phyloP scores from a whole-genome alignment of 2,797 vertebrate genomes.

The Thamnophis elegans region DNA sequence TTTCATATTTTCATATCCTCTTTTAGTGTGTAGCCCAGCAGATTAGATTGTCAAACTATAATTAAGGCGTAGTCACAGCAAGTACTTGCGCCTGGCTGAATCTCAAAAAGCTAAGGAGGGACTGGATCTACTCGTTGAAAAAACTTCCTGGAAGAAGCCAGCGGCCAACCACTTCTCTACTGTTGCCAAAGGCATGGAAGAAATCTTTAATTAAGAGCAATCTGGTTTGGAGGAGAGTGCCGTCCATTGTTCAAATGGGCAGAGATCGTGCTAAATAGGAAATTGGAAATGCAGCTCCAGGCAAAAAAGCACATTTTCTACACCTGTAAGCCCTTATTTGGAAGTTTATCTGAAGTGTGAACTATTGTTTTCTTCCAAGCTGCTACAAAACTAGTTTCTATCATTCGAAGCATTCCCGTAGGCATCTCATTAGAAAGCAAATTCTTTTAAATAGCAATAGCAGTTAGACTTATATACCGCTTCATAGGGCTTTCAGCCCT shows the following conservation, averaged over 20 bases:
- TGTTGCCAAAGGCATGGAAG: background rate
- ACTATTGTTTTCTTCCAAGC: background rate
- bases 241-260: background rate
- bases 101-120: background rate
- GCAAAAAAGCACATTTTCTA: background rate
- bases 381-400: background rate
- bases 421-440: background rate
- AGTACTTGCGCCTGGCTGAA: background rate
- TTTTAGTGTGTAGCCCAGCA: background rate
- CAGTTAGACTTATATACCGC: too few species aligned
- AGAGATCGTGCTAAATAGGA: background rate
- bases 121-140: background rate
- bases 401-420: background rate
- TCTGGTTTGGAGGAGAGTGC: background rate
- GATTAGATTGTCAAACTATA: background rate
- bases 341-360: background rate
- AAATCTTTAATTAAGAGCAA: background rate
- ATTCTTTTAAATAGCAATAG: background rate
- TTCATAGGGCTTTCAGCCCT: too few species aligned
- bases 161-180: background rate
- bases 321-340: background rate
- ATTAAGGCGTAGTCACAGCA: background rate
- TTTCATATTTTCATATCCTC: background rate
- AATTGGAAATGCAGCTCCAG: background rate
- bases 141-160: background rate